These are phyloP conservation scores for Rhopalosiphum padi DNA, from an alignment of 1,140 invertebrate species.

Conservation along the genomic window DNA sequence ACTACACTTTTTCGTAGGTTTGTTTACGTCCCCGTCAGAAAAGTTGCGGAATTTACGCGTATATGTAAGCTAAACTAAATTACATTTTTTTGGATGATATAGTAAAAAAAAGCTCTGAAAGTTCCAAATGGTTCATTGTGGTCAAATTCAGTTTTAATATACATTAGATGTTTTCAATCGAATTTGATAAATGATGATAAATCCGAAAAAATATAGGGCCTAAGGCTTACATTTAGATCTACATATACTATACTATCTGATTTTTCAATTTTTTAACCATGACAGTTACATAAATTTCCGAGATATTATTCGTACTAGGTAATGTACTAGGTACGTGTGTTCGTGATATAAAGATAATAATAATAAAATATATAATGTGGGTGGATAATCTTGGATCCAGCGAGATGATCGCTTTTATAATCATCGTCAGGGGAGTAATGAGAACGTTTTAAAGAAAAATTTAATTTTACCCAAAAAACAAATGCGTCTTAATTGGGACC, in stretches of 20 bases:
- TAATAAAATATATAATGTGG: neutral
- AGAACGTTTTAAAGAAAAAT: slow-evolving; percentile 12
- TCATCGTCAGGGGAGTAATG: neutral
- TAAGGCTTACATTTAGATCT: too few relatives aligned
- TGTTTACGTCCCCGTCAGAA: neutral
- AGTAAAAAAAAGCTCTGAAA: neutral
- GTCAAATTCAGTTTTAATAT: neutral
- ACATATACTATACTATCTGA: too few relatives aligned
- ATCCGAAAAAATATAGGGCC: too few relatives aligned
- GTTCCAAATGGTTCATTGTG: neutral
- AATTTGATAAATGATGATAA: neutral
- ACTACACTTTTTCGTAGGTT: neutral
- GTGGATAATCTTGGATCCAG: neutral
- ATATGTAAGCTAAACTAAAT: too few relatives aligned
- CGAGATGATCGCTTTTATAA: slow-evolving; percentile 6
- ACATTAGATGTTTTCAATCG: neutral
- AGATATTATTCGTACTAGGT: too few relatives aligned
- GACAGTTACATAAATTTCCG: too few relatives aligned
- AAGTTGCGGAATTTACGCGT: neutral
- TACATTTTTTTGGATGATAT: neutral
- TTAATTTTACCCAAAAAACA: slow-evolving; percentile 4
- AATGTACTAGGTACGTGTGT: too few relatives aligned
- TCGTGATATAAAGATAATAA: too few relatives aligned
- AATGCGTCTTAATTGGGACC: slow-evolving; percentile 2
- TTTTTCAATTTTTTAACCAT: too few relatives aligned